Evolutionary conservation across 1,140 invertebrate species (phyloP).

Genomic region (Apis laboriosa): DNA sequence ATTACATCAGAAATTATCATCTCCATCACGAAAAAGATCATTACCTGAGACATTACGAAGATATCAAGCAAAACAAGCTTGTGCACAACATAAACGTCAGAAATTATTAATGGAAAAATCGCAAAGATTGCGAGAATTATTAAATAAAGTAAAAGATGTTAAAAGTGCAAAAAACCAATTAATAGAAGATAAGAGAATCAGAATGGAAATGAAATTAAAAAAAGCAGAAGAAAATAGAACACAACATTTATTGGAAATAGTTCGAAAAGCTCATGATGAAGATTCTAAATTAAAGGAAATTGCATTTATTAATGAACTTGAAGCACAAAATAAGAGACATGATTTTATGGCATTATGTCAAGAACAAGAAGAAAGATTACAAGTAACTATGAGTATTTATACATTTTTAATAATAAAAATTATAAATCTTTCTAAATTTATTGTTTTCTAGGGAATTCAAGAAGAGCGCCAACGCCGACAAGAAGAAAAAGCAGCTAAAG

Average conservation of each 20-base stretch:
- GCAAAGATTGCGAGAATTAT: constrained; percentile 90
- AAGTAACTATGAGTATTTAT: constrained; percentile 76
- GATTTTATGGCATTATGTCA: constrained; percentile 92
- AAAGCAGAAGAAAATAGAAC: constrained; percentile 95
- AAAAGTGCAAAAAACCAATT: constrained; percentile 91
- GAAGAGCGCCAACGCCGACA: constrained; percentile 87
- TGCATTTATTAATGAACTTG: constrained; percentile 97
- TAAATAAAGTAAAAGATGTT: constrained; percentile 95
- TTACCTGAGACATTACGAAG: constrained; percentile 88
- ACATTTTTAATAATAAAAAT: constrained; percentile 2
- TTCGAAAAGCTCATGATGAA: constrained; percentile 97
- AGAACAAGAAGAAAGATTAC: constrained; percentile 91
- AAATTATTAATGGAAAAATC: constrained; percentile 92
- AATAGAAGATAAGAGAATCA: constrained; percentile 90
- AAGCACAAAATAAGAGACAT: constrained; percentile 96
- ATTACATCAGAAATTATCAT: constrained; percentile 95
- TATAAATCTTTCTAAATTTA: not conserved
- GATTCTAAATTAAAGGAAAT: constrained; percentile 98
- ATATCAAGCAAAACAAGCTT: constrained; percentile 94
- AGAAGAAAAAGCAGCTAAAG: constrained; percentile 96
- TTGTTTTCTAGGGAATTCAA: constrained; percentile 78
- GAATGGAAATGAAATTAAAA: constrained; percentile 92
- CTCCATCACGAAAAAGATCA: constrained; percentile 91
- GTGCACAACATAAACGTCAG: constrained; percentile 89
- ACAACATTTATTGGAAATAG: constrained; percentile 89